Base-by-base conservation (phyloP, 2,113 vertebrate genomes). In the Trochalopteron elliotii region DNA sequence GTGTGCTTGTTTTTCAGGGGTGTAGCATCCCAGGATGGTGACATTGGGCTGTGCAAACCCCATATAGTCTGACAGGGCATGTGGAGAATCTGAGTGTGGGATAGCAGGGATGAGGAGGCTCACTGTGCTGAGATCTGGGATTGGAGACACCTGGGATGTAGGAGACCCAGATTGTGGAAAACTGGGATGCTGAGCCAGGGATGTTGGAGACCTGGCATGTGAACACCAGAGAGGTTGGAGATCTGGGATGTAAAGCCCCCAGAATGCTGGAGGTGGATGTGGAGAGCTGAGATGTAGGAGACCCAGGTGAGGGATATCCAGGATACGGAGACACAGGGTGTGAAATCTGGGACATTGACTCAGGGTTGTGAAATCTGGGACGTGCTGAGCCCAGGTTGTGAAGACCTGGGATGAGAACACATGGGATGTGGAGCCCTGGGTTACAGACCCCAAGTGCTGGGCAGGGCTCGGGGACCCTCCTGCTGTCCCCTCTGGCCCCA, bases 51-150 rank as follows among this genome's bases (percentile, higher is more conserved):
- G 64, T 2, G 15, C 35, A 40, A 80, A 67, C 8, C 7, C 33
- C 11, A 61, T 22, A 23, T 5, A 6, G 33, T 77, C 53, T 45
- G 22, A 22, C 5, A 33, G 0, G 1, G 31, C 31, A 1, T 11
- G 59, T 1, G 44, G 64, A 65, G 14, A 65, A 7, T 7, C 31
- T 27, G 47, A 53, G 39, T 3, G 35, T 14, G 28, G 67, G 52
- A 35, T 18, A 27, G 7, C 39, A 37, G 69, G 39, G 13, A 16
- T 23, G 23, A 13, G 37, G 64, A n/a, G 47, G n/a, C 4, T 28
- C 35, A 16, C 5, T 45, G 44, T 52, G 44, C 25, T n/a, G 61
- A 40, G 27, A 50, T 13, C 14, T 15, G 42, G 35, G 14, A 44
- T 52, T 45, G 37, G 40, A 47, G n/a, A 49, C n/a, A 49, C 5